Conservation (phyloP, 2,113 vertebrate genomes). For the Lophotis ruficrista region DNA sequence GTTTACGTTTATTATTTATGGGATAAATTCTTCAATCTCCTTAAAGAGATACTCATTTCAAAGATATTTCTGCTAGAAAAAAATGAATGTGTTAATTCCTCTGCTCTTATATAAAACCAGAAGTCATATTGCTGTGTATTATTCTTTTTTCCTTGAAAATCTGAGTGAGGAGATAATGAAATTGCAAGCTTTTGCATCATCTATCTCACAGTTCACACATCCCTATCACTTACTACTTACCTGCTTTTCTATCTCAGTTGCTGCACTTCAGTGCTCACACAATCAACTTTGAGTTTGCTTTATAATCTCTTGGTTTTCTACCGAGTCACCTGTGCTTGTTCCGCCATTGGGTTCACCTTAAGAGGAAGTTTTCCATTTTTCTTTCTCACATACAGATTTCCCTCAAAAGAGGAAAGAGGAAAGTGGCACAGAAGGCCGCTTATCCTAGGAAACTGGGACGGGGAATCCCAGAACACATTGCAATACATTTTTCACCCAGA, state of each 20-base stretch:
- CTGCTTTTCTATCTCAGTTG: neutral
- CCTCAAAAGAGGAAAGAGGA: neutral
- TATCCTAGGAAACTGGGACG: neutral
- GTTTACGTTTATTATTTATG: neutral
- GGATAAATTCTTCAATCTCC: neutral
- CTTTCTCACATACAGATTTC: neutral
- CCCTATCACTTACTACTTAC: neutral
- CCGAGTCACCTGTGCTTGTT: neutral
- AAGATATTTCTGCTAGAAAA: neutral
- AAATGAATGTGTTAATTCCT: neutral
- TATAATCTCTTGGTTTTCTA: conserved; percentile 18
- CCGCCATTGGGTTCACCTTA: neutral
- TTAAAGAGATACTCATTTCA: neutral
- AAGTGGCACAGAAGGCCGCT: neutral
- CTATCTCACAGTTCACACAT: neutral
- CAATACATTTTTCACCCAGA: neutral
- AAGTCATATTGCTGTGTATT: neutral
- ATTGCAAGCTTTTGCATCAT: neutral
- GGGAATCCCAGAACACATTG: neutral
- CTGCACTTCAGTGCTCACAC: neutral
- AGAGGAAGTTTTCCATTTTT: neutral
- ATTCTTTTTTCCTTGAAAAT: neutral
- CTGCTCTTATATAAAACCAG: neutral
- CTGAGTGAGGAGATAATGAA: neutral
- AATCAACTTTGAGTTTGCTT: neutral